Base-by-base conservation (phyloP, 2,888 invertebrate species). In the Adela reaumurella region DNA sequence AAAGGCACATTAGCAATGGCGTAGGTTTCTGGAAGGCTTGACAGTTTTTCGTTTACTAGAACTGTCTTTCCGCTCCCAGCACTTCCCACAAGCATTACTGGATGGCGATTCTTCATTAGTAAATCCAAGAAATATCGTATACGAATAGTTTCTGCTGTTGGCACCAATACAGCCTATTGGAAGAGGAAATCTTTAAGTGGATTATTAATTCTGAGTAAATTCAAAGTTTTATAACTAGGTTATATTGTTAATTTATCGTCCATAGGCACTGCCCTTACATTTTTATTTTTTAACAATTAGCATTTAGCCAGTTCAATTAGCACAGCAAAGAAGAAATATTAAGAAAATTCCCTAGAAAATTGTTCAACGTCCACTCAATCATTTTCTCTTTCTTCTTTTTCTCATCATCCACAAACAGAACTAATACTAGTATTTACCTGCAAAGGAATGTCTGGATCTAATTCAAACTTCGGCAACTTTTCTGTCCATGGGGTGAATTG, bases 31-130 rank as follows among this genome's bases (percentile, higher is more conserved):
- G 92, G 83, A 52, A 97, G 74, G 43, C 85, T 80, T 58, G 84
- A 82, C 54, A 88, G 68, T 65, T 88, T 88, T 64, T 88, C 88
- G 57, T 85, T 88, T 24, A 88, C 83, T 41, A 88, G 63, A n/a
- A 88, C 93, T 2, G 96, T 96, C 80, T 97, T 97, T 2, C 97
- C 97, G 60, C 91, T 90, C 2, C 97, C 97, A 29, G 95, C 94
- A 50, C 89, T 87, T 43, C 96, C 97, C 1, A 97, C 94, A 52
- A 97, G 73, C 97, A 97, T 96, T 1, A 97, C 90, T 0, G 97
- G 97, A 64, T 92, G 90, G 59, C 87, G 87, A 58, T 89, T 89
- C 52, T 88, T 89, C 87, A 97, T 92, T 48, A 97, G 70, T 51
- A 96, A 73, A 70, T 97, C 94, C 53, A 97, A 70, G 66, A 97